These are phyloP conservation scores for Piscicola geometra DNA, from an alignment of 2,888 invertebrate species.

Conservation along the genomic window DNA sequence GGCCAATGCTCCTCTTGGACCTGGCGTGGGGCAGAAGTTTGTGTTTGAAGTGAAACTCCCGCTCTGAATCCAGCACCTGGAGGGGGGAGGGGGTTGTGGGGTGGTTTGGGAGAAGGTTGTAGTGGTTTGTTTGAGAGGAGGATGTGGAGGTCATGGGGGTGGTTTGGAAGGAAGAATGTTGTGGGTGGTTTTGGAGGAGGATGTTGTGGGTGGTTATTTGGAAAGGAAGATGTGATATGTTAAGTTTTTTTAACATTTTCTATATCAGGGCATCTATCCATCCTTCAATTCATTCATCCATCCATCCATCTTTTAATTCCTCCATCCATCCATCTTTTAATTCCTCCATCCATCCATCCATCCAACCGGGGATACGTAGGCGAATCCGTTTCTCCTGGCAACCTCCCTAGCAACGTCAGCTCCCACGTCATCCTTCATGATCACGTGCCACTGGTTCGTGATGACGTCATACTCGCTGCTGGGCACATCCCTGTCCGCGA, in stretches of 20 bases:
- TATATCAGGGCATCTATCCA: too few species aligned
- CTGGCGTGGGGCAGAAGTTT: conserved; percentile 83
- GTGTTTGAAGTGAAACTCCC: conserved; percentile 90
- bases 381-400: conserved; percentile 84
- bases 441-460: conserved; percentile 91
- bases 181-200: not conserved
- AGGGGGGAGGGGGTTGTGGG: not conserved
- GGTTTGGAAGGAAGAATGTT: not conserved
- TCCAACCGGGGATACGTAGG: conserved; percentile 87
- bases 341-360: too few species aligned
- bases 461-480: conserved; percentile 71
- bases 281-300: too few species aligned
- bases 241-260: too few species aligned
- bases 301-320: too few species aligned
- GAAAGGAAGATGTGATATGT: not conserved
- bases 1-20: conserved; percentile 78
- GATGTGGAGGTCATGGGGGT: not conserved
- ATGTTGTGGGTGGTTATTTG: not conserved
- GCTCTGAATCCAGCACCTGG: conserved; percentile 80
- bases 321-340: too few species aligned
- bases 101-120: not conserved
- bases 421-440: conserved; percentile 73
- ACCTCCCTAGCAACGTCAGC: conserved; percentile 73
- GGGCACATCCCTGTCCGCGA: too few species aligned
- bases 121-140: not conserved